Conservation (phyloP, 2,113 vertebrate species). For the Condylura cristata region DNA sequence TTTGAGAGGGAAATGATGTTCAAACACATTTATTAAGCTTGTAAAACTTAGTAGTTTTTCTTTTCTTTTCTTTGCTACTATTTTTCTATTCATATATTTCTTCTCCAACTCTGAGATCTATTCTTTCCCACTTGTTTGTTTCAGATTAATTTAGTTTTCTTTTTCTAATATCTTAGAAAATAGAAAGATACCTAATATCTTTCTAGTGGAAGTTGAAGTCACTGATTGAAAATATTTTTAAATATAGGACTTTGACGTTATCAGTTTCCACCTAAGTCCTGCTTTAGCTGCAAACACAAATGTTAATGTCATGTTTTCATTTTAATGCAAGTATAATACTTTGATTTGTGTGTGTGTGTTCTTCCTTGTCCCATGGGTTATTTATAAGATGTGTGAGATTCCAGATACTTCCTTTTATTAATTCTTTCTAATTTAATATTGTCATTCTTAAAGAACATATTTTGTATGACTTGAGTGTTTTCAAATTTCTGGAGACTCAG, state of each 20-base stretch:
- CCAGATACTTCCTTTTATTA: neutral
- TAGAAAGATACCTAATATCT: too few species aligned
- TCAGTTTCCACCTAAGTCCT: neutral
- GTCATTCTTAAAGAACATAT: neutral
- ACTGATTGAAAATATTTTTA: neutral
- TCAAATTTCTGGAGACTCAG: neutral
- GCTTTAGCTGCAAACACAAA: neutral
- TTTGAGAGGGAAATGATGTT: neutral
- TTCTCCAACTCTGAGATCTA: neutral
- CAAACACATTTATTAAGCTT: neutral
- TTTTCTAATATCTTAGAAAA: neutral
- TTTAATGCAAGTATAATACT: neutral
- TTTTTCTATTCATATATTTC: conserved; percentile 27
- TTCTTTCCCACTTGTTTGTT: neutral
- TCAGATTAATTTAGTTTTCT: neutral
- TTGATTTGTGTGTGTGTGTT: neutral
- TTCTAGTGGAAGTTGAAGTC: neutral
- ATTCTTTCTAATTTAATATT: neutral
- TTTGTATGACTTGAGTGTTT: neutral
- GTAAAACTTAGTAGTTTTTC: neutral
- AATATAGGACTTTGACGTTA: neutral
- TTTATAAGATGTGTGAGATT: neutral
- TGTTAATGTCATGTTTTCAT: neutral
- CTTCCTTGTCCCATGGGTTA: neutral
- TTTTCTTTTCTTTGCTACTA: conserved; percentile 25